Base-by-base conservation (phyloP, 2,888 invertebrate species). In the Temnothorax rugatulus region DNA sequence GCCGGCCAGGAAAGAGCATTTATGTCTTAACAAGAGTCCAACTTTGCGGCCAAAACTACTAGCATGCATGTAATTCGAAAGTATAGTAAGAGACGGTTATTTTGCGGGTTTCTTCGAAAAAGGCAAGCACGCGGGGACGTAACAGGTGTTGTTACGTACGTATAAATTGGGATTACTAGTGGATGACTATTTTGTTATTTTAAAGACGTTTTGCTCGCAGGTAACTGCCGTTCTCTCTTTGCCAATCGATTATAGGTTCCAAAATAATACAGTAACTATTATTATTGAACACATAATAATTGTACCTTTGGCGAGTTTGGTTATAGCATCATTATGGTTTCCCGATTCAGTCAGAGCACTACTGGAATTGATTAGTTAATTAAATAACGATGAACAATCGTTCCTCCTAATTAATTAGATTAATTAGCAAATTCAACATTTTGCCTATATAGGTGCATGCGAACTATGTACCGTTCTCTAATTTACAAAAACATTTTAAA, bases 1-100 rank as follows among this genome's bases (percentile, higher is more conserved):
- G 41, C 63, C 54, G 29, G 77, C 44, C 69, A 47, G 85, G 69
- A 77, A 82, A 57, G 44, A 64, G 83, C 77, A 41, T 83, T 86
- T 77, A 82, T 66, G 79, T 83, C 77, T 86, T 86, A 86, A 86
- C 86, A 69, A 85, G 69, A 69, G 75, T 81, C 71, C 66, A 71
- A 85, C 57, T 69, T 79, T 38, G 76, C 84, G 71, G 81, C 74
- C 69, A 52, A 64, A 21, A 38, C 50, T 64, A 59, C 69, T 83
- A 81, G 68, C 66, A 66, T 59, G 66, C 68, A 15, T 66, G 61
- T 84, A 86, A 84, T 81, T 86, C 50, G 69, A 69, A 75, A 84
- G 69, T 77, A 77, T 69, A 52, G 44, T 44, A 54, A 71, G 63
- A 44, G 68, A 29, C 29, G n/a, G 11, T 79, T 64, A 71, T 71